Evolutionary conservation across 2,113 vertebrate species (phyloP), one percentile per base, ranked within the genome.

Genomic region (Forbesichthys agassizii): DNA sequence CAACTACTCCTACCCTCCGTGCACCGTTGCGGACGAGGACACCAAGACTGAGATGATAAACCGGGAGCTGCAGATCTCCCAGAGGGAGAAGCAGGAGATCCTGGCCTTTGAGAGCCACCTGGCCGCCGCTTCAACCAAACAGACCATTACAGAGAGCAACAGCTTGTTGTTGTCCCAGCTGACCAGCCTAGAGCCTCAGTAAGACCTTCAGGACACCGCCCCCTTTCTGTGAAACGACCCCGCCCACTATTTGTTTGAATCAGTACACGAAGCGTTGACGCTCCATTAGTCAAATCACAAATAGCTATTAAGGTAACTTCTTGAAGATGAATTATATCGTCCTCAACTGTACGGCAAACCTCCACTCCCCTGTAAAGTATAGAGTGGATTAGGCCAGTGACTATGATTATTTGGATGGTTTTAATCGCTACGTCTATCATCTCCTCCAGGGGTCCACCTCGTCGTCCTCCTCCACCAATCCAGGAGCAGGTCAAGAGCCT

Each of bases 101-200:
- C 88, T 99, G 81, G 97, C 97, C 1, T 99, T 99, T 3, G 98
- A 99, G 81, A 98, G 98, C 61, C 98, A 99, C 77, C 86, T 99
- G 84, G 98, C 98, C 0, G 98, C 98, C 0, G 98, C 98, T 0
- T 99, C 98, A 73, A 99, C 98, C 56, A 99, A 99, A 75, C 96
- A 98, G 88, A 98, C 97, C 48, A 99, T 99, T 88, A 99, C 97
- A 0, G 97, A 99, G 90, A 98, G 91, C 89, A 99, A 96, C 91
- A 99, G 98, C 80, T 90, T 99, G 60, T 88, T 99, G 52, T 85
- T 98, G 71, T 98, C 95, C 0, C 98, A 99, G 91, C 94, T 99
- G 6, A 99, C 97, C 65, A 98, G 96, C 78, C 87, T 99, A 72
- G 97, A 98, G 57, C 97, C 98, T 57, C 96, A 98, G 98, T 99